Base-by-base conservation (phyloP, 2,113 vertebrate genomes). In the Spea multiplicata region DNA sequence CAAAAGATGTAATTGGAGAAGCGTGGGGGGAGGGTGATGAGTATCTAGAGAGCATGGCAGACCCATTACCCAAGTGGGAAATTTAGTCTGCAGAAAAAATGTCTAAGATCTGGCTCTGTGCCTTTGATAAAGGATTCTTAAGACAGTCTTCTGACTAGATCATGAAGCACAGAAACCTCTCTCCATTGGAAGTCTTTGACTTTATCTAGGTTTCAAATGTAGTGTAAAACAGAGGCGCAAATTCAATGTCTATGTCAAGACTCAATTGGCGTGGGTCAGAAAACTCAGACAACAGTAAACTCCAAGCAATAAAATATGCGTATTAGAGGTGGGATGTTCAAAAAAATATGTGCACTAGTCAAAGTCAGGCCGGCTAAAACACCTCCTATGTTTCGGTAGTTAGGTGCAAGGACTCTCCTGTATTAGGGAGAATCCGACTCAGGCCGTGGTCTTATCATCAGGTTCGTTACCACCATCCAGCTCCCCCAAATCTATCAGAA, bases 1-100 rank as follows among this genome's bases (percentile, higher is more conserved):
- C 87, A 89, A 89, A 88, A 85, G 84, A 81, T 17, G 64, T 83
- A 69, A 81, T 70, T 81, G 68, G 80, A 6, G 0, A 30, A 84
- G 76, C 75, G 83, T 66, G 16, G 17, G 78, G 8, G 70, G 81
- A 12, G 61, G 64, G 30, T 67, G 66, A 49, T 62, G 67, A 61
- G 73, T 64, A 71, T 66, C 66, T 75, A 83, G 84, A 76, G 82
- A 80, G 77, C 61, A 75, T 2, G n/a, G 50, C 52, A 57, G 71
- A 65, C 49, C 57, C 49, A 80, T 67, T 66, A 44, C 71, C 66
- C 71, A 50, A 80, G 50, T 53, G 47, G 59, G 16, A 5, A 14
- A 13, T 62, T 68, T n/a, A 30, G 62, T 10, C 62, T 47, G 14
- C 52, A n/a, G 45, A 76, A 49, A 72, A 71, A 48, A 53, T 67